Evolutionary conservation across 1,140 invertebrate genomes (phyloP).

Genomic region (Drosophila persimilis): DNA sequence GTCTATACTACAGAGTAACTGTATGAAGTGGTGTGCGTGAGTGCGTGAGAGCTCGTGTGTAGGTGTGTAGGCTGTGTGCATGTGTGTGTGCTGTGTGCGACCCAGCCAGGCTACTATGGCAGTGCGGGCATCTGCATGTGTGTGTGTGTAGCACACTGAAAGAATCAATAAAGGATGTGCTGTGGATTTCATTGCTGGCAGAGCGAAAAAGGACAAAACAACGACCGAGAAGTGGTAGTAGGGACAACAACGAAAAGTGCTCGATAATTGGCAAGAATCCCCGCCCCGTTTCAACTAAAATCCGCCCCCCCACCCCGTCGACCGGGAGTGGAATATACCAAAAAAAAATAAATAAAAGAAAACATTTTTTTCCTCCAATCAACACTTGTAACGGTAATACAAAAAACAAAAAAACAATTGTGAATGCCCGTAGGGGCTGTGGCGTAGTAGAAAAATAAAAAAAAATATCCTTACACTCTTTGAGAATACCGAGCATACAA

Average conservation of each 20-base stretch:
- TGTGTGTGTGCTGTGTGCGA: constrained; percentile 57
- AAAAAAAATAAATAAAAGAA: too few species aligned
- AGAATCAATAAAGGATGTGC: constrained; percentile 81
- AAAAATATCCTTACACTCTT: too few species aligned
- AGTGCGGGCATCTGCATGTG: constrained; percentile 31
- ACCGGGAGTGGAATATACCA: too few species aligned
- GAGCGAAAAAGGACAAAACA: constrained; percentile 36
- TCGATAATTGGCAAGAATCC: too few species aligned
- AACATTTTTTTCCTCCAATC: background rate
- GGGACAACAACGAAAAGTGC: constrained; percentile 6
- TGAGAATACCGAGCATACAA: too few species aligned
- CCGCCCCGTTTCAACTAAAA: too few species aligned
- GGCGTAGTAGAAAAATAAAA: too few species aligned
- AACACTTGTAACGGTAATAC: constrained; percentile 8
- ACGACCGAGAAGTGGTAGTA: constrained; percentile 36
- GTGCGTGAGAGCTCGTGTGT: constrained; percentile 48
- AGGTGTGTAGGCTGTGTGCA: constrained; percentile 45
- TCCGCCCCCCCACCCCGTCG: too few species aligned
- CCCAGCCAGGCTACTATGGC: constrained; percentile 29
- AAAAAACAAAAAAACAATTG: constrained; percentile 18
- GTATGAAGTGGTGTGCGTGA: constrained; percentile 40
- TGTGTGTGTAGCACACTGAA: constrained; percentile 68
- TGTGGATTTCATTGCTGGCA: constrained; percentile 53
- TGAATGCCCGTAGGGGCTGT: too few species aligned
- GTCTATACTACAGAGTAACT: constrained; percentile 62